Conservation (phyloP, 2,888 invertebrate genomes). For the Rhaphigaster nebulosa region DNA sequence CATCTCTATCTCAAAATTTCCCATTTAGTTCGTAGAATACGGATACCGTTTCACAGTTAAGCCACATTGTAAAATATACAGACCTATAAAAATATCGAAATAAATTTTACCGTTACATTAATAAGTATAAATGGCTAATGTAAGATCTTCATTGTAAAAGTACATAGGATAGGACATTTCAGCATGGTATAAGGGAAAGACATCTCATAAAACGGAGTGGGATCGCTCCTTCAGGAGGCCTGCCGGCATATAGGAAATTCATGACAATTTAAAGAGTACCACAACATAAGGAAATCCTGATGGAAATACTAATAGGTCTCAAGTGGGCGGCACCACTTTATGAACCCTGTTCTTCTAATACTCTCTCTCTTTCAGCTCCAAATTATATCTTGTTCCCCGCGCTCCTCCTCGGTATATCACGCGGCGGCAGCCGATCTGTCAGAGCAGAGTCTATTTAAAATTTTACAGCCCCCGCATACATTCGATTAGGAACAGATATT, state of each 20-base stretch:
- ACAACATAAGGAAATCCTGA: not conserved
- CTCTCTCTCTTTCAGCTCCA: slow-evolving; percentile 48
- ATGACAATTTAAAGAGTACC: not conserved
- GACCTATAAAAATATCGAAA: too few relatives aligned
- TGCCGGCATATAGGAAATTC: not conserved
- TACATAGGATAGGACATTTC: not conserved
- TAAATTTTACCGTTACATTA: too few relatives aligned
- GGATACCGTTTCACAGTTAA: too few relatives aligned
- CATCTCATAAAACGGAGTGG: not conserved
- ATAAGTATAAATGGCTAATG: not conserved
- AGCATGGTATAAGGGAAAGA: not conserved
- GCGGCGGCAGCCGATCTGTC: slow-evolving; percentile 4
- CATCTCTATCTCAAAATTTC: too few relatives aligned
- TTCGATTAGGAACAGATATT: slow-evolving; percentile 32
- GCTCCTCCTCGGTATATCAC: slow-evolving; percentile 16
- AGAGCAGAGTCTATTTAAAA: not conserved
- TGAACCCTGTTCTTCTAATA: slow-evolving; percentile 36
- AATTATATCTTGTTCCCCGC: slow-evolving; percentile 20
- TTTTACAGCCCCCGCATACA: slow-evolving; percentile 4
- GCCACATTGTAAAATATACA: too few relatives aligned
- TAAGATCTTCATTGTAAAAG: not conserved
- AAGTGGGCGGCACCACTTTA: slow-evolving; percentile 20
- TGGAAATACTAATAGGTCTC: slow-evolving; percentile 36
- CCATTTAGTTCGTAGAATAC: too few relatives aligned
- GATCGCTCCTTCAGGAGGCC: not conserved